Percentiles rank a stretch among this genome's conserved stretches.
Evolutionary conservation across 2,888 invertebrate species (phyloP).

Genomic region (Onchidella celtica): DNA sequence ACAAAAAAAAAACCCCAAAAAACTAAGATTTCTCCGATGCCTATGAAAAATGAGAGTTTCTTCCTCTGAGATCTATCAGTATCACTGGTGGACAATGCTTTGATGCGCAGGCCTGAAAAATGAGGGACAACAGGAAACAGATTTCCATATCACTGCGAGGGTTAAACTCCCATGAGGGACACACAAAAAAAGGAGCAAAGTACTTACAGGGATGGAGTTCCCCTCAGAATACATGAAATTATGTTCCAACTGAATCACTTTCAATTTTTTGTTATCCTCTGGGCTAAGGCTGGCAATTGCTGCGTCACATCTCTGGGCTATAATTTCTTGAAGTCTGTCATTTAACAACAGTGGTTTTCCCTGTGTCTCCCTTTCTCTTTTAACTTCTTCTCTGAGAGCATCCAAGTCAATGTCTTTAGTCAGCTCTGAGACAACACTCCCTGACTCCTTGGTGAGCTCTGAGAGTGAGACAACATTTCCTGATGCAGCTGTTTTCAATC

Average conservation of each 20-base stretch:
- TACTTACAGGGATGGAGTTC: conserved; percentile 40
- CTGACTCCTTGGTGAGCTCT: too few species aligned
- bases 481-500: not conserved
- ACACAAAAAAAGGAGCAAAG: too few species aligned
- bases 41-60: too few species aligned
- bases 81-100: too few species aligned
- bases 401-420: conserved; percentile 33
- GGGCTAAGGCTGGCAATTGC: conserved; percentile 55
- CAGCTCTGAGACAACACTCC: not conserved
- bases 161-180: too few species aligned
- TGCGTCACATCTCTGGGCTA: conserved; percentile 44
- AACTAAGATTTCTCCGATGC: too few species aligned
- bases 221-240: conserved; percentile 56
- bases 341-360: not conserved
- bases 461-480: not conserved
- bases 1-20: too few species aligned
- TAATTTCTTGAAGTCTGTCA: conserved; percentile 5
- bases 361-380: conserved; percentile 10
- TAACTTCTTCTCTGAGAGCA: not conserved
- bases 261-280: conserved; percentile 58
- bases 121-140: too few species aligned
- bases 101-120: too few species aligned
- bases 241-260: conserved; percentile 65
- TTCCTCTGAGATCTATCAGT: too few species aligned
- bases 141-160: too few species aligned